Base-by-base conservation (phyloP, 1,140 invertebrate species). In the Musca vetustissima region DNA sequence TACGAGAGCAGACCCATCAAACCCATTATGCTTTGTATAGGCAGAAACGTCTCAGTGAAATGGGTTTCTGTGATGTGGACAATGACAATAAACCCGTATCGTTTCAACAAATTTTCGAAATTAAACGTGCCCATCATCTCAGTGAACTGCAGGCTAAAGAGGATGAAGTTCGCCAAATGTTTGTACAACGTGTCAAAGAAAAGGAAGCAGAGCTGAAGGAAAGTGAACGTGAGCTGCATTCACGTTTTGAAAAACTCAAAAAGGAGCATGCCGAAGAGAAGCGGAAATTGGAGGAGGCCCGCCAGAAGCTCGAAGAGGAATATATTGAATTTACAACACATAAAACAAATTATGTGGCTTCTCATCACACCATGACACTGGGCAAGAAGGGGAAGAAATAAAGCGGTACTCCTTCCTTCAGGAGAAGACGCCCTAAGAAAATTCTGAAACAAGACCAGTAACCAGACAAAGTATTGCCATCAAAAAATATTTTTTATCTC, bases 111-210 rank as follows among this genome's bases (percentile, higher is more conserved):
- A 98, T 95, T 9, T 98, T 96, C 83, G 96, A 98, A 83, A 89
- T 93, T 66, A 98, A 98, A 83, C 88, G 95, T 71, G 91, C 90
- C 53, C 91, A 93, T 74, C 95, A 98, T 85, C 83, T 91, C 71
- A 90, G 90, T 73, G 95, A 97, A 80, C 86, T 98, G 70, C 95
- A 98, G 81, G 92, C 94, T 80, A 97, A 97, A 82, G 97, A 98
- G 82, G 96, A 98, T 81, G 96, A 98, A 83, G 97, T 98, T 90
- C 88, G 96, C 48, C 96, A 98, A 83, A 95, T 96, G 88, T 99
- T 99, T 87, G 95, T 99, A 57, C 90, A 93, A 50, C 87, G 96
- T 72, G 96, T 98, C 11, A 98, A 98, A 81, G 96, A 98, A 79
- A 98, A 98, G 83, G 97, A 99, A 85, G 88, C 92, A 14, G 95